phyloP scores from a whole-genome alignment of 2,113 vertebrate genomes.

The Elaphurus davidianus region DNA sequence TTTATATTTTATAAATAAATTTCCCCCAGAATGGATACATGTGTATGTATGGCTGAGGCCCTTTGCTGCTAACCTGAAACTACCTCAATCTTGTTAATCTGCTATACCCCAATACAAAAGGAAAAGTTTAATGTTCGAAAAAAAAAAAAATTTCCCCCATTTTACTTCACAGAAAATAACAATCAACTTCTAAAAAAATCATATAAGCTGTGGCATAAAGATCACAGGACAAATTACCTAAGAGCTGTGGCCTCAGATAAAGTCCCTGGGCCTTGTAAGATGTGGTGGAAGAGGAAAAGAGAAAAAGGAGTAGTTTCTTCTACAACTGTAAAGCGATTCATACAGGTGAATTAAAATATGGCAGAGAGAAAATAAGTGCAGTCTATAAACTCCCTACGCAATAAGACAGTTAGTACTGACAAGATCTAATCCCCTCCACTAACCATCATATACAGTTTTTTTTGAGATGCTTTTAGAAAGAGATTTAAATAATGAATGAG shows the following conservation, averaged over 20 bases:
- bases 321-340: background rate
- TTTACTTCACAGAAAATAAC: background rate
- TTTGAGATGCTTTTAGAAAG: background rate
- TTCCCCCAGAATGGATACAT: background rate
- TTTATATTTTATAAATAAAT: background rate
- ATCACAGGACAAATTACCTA: background rate
- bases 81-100: background rate
- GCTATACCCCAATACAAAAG: background rate
- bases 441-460: background rate
- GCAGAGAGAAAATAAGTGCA: background rate
- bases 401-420: background rate
- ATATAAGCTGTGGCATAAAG: background rate
- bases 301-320: background rate
- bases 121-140: background rate
- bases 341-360: background rate
- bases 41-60: background rate
- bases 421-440: background rate
- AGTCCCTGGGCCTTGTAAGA: background rate
- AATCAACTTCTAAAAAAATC: background rate
- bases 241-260: background rate
- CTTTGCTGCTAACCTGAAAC: background rate
- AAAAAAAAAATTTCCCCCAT: background rate
- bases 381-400: background rate
- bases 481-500: background rate
- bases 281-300: background rate